A percentile compares a stretch with the other conserved stretches of the same genome.
These are phyloP conservation scores for Hemithea aestivaria DNA, from an alignment of 2,888 invertebrate genomes.

Conservation along the genomic window DNA sequence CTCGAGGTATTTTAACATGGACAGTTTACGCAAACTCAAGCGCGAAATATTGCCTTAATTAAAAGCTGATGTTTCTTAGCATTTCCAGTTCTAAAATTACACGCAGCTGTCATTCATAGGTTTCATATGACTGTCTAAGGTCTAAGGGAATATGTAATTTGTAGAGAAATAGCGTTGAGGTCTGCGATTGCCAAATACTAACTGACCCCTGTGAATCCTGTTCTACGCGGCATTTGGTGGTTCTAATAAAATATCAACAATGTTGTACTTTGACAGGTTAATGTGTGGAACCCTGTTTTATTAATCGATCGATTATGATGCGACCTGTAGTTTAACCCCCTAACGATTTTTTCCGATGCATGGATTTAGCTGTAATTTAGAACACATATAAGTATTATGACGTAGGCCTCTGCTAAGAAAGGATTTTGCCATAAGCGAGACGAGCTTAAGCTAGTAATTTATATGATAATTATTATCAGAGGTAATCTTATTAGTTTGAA, in stretches of 20 bases:
- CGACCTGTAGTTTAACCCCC: no score
- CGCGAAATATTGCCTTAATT: slow-evolving; percentile 24
- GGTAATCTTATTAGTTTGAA: no score
- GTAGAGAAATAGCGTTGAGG: slow-evolving; percentile 46
- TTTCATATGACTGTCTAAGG: slow-evolving; percentile 31
- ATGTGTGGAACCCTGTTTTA: neutral
- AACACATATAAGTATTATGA: no score
- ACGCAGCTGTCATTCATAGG: slow-evolving; percentile 33
- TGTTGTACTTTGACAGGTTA: slow-evolving; percentile 4
- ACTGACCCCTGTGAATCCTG: slow-evolving; percentile 58
- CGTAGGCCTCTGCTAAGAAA: no score
- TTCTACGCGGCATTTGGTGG: slow-evolving; percentile 59
- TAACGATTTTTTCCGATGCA: no score
- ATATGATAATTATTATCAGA: no score
- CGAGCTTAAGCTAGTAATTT: no score
- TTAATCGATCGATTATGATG: no score
- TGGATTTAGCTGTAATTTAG: no score
- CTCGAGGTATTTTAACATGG: no score
- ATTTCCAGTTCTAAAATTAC: slow-evolving; percentile 23
- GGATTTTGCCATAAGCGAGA: no score
- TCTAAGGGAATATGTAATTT: slow-evolving; percentile 30
- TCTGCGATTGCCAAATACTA: slow-evolving; percentile 31
- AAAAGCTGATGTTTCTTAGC: slow-evolving; percentile 24
- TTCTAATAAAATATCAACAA: slow-evolving; percentile 42
- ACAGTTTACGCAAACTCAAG: no score